Conservation (phyloP, 2,797 vertebrate genomes). For the Acipenser transmontanus region DNA sequence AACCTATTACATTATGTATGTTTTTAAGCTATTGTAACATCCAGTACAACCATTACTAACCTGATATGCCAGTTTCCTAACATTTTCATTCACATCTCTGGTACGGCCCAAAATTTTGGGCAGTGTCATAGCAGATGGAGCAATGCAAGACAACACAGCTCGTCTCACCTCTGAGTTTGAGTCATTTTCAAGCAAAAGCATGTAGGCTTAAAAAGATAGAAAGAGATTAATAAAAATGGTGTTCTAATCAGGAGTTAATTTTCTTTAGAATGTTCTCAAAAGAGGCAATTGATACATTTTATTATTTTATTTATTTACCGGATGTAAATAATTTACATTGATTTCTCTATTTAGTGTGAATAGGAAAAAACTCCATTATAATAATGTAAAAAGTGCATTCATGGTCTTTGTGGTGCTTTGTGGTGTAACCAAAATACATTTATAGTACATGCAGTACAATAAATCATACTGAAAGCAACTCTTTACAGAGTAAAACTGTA, state of each 20-base stretch:
- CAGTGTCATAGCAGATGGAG: slow-evolving; percentile 75
- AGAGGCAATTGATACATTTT: too few relatives aligned
- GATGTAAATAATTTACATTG: too few relatives aligned
- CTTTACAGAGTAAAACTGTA: background rate
- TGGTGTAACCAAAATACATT: background rate
- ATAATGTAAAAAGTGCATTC: too few relatives aligned
- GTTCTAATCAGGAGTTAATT: background rate
- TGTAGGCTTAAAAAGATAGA: slow-evolving; percentile 65
- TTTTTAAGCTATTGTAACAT: too few relatives aligned
- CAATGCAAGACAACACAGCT: slow-evolving; percentile 89
- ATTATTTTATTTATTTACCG: too few relatives aligned
- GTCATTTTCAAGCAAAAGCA: slow-evolving; percentile 81
- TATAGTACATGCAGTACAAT: background rate
- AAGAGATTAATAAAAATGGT: background rate
- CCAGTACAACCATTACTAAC: slow-evolving; percentile 42
- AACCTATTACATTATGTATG: too few relatives aligned
- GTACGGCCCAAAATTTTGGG: slow-evolving; percentile 81
- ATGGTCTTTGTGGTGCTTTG: too few relatives aligned
- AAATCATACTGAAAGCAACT: background rate
- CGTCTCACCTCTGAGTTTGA: slow-evolving; percentile 83
- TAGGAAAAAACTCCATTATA: too few relatives aligned
- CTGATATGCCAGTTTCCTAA: slow-evolving; percentile 88
- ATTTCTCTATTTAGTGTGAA: too few relatives aligned
- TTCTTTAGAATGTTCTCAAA: background rate
- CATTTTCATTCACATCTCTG: slow-evolving; percentile 81